Conservation (phyloP, 2,797 vertebrate species). For the Rhinatrema bivittatum region DNA sequence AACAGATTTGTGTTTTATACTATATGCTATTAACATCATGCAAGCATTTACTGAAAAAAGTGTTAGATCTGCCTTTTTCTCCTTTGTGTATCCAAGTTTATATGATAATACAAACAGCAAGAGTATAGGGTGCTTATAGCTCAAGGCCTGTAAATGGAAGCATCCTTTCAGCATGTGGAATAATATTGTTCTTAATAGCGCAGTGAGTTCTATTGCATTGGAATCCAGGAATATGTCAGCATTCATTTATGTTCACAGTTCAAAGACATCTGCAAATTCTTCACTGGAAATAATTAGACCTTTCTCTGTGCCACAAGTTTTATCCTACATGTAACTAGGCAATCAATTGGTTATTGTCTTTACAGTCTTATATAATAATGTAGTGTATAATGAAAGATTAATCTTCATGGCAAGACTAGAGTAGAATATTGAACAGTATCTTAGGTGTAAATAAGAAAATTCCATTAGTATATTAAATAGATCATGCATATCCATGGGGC, state of each 20-base stretch:
- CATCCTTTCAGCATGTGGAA: neutral
- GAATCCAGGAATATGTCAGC: conserved; percentile 12
- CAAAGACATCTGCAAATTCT: conserved; percentile 8
- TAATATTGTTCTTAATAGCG: conserved; percentile 1
- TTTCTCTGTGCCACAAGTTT: conserved; percentile 8
- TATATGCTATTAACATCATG: no score
- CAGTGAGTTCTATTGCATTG: conserved; percentile 1
- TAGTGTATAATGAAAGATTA: neutral
- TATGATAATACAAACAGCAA: neutral
- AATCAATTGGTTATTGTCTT: neutral
- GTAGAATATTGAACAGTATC: no score
- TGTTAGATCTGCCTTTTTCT: no score
- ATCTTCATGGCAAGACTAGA: no score
- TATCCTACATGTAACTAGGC: neutral
- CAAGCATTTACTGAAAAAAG: no score
- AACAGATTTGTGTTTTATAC: no score
- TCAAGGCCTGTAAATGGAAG: neutral
- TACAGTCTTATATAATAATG: neutral
- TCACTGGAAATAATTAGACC: conserved; percentile 13
- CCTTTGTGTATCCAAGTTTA: no score
- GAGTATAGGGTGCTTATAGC: neutral
- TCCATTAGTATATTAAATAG: no score
- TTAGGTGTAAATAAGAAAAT: no score
- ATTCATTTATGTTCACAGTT: neutral
- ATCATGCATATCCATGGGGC: no score